Conservation (phyloP, 2,888 invertebrate genomes). For the Heliconius cydno region DNA sequence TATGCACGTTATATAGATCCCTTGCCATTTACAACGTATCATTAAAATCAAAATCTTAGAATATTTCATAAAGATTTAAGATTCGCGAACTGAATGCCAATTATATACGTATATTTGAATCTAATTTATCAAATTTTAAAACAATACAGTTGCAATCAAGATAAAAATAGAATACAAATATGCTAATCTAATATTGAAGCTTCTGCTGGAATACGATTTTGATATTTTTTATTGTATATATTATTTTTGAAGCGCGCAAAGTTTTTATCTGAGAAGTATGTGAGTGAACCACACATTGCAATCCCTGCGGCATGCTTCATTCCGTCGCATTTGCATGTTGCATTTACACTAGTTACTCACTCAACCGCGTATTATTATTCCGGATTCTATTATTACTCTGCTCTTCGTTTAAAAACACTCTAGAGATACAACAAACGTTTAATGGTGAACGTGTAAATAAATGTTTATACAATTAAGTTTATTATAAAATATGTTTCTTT, state of each 20-base stretch:
- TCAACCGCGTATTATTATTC: constrained; percentile 59
- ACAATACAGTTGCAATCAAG: background rate
- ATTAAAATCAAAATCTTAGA: background rate
- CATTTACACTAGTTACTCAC: constrained; percentile 58
- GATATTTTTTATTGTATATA: background rate
- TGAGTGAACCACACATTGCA: constrained; percentile 42
- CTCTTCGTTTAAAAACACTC: constrained; percentile 49
- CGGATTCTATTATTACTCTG: constrained; percentile 46
- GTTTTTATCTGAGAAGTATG: constrained; percentile 31
- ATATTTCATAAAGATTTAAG: background rate
- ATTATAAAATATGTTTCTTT: no score
- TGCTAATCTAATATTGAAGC: background rate
- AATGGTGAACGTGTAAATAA: constrained; percentile 18
- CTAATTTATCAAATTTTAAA: background rate
- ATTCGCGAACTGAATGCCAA: background rate
- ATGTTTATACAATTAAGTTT: background rate
- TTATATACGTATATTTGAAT: background rate
- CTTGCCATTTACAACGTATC: background rate
- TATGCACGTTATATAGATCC: background rate
- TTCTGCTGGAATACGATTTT: background rate
- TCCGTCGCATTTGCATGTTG: constrained; percentile 66
- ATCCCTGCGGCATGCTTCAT: constrained; percentile 56
- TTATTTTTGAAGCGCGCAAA: constrained; percentile 51
- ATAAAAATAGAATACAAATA: background rate
- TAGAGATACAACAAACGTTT: constrained; percentile 38